phyloP scores from a whole-genome alignment of 92 coral and sea anemone genomes.

The Ricordea florida region DNA sequence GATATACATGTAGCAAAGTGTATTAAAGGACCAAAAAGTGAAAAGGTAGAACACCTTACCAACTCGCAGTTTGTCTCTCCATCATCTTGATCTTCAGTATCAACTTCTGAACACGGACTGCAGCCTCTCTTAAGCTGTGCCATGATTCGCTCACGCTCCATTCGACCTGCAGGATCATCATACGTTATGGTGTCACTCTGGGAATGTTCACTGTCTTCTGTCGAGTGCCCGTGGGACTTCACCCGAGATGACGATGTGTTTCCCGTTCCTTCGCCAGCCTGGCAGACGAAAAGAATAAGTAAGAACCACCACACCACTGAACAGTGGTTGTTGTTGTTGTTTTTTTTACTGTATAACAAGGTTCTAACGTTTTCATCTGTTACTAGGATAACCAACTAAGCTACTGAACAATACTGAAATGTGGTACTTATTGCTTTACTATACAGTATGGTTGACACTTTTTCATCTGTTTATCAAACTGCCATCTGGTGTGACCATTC shows the following conservation, averaged over 20 bases:
- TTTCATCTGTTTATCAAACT: neutral
- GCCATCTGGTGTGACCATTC: too few species aligned
- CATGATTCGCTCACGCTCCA: conserved; percentile 91
- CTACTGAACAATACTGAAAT: too few species aligned
- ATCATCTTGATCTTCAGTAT: conserved; percentile 38
- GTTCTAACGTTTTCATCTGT: too few species aligned
- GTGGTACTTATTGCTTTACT: too few species aligned
- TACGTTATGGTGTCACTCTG: conserved; percentile 91
- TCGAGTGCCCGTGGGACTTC: conserved; percentile 17
- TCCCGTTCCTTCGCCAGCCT: neutral
- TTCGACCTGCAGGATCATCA: conserved; percentile 95
- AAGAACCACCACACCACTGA: neutral
- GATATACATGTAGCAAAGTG: too few species aligned
- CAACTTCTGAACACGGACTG: conserved; percentile 70
- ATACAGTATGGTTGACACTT: too few species aligned
- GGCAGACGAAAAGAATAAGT: too few species aligned
- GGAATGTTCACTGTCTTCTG: conserved; percentile 80
- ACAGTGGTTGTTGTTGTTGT: too few species aligned
- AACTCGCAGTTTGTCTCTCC: neutral
- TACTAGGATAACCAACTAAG: too few species aligned
- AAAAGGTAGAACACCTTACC: too few species aligned
- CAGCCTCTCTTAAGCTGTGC: conserved; percentile 76
- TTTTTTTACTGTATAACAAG: too few species aligned
- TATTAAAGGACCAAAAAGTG: too few species aligned
- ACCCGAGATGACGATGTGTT: conserved; percentile 18